Evolutionary conservation across 1,140 invertebrate species (phyloP).

Genomic region (Ladona fulva): DNA sequence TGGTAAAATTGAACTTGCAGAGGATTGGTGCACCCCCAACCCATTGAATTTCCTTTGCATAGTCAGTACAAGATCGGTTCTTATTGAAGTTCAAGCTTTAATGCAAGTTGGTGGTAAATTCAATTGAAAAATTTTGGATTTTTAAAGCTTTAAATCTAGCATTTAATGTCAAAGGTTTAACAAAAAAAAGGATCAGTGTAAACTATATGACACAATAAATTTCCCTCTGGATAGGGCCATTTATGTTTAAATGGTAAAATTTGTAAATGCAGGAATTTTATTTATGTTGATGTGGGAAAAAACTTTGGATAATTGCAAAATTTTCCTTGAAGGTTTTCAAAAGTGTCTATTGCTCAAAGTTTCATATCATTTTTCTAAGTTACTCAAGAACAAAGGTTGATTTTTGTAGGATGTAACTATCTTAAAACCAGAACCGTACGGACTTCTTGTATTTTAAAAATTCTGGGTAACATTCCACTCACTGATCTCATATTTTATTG

Average conservation of each 20-base stretch:
- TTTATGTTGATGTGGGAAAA: background rate
- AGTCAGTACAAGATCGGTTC: background rate
- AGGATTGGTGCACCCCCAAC: background rate
- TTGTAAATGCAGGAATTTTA: background rate
- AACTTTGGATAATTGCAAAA: too few relatives aligned
- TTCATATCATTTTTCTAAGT: background rate
- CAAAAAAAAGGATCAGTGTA: background rate
- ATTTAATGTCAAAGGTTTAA: background rate
- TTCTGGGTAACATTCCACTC: background rate
- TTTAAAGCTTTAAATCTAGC: background rate
- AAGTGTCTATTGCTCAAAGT: background rate
- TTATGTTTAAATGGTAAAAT: background rate
- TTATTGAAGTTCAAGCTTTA: background rate
- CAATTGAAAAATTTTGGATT: background rate
- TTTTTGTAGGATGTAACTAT: background rate
- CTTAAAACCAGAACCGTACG: background rate
- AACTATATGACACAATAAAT: background rate
- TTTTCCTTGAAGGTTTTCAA: too few relatives aligned
- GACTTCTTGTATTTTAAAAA: background rate
- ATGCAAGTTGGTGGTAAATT: background rate
- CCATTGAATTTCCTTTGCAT: background rate
- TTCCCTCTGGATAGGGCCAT: background rate
- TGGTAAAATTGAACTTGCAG: background rate
- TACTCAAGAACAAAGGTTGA: background rate
- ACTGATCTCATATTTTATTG: background rate